Percentiles rank a stretch among this genome's conserved stretches.
These are phyloP conservation scores for Frankliniella intonsa DNA, from an alignment of 2,888 invertebrate genomes.

Conservation along the genomic window DNA sequence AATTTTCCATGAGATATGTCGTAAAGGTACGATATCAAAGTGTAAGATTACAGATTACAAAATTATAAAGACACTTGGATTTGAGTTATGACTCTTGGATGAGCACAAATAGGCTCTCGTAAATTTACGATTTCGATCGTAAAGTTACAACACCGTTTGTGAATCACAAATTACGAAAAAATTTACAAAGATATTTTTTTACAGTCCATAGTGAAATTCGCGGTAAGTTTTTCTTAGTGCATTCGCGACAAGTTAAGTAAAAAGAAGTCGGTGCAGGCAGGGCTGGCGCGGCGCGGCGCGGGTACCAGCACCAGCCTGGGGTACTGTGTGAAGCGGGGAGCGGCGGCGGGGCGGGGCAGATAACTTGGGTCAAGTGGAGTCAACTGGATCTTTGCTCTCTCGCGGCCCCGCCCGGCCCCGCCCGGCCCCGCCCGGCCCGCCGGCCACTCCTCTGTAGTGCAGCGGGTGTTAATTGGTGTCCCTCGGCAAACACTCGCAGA, in stretches of 20 bases:
- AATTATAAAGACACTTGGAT: too few relatives aligned
- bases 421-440: neutral
- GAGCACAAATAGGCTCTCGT: too few relatives aligned
- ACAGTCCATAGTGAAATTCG: neutral
- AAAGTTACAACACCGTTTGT: too few relatives aligned
- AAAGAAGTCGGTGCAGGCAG: neutral
- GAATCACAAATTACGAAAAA: too few relatives aligned
- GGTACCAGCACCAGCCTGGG: too few relatives aligned
- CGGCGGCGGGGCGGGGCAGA: neutral
- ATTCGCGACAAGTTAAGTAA: too few relatives aligned
- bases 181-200: neutral
- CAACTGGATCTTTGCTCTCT: neutral
- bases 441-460: too few relatives aligned
- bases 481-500: neutral
- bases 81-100: too few relatives aligned
- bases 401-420: neutral
- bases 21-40: too few relatives aligned
- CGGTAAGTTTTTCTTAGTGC: neutral
- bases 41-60: too few relatives aligned
- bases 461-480: neutral
- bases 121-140: too few relatives aligned
- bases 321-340: neutral
- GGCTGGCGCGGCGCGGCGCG: neutral
- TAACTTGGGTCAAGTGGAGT: slow-evolving; percentile 12
- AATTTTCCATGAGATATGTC: too few relatives aligned